Percentiles rank a stretch among this genome's conserved stretches.
Conservation (phyloP, 2,113 vertebrate species). For the Heterotilapia buettikoferi region DNA sequence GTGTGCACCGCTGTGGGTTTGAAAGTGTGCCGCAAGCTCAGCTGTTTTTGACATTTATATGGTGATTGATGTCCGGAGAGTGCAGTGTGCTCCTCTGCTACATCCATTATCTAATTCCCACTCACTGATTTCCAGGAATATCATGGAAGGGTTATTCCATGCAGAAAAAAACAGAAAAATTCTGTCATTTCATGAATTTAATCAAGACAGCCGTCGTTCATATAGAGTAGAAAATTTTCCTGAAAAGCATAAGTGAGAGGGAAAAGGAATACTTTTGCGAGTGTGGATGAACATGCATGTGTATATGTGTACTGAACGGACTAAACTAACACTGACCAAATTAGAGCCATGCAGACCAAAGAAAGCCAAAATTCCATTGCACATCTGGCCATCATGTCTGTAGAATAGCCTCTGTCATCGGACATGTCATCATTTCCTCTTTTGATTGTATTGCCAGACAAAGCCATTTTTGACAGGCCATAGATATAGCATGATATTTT, state of each 20-base stretch:
- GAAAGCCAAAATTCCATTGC: not conserved
- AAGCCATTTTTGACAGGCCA: not conserved
- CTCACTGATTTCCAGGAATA: not conserved
- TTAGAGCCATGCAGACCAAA: not conserved
- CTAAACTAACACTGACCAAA: not conserved
- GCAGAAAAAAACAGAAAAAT: not conserved
- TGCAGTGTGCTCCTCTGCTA: not conserved
- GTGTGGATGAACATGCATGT: not conserved
- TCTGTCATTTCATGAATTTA: not conserved
- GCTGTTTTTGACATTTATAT: conserved; percentile 35
- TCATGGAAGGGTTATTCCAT: not conserved
- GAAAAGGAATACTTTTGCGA: not conserved
- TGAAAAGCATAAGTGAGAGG: not conserved
- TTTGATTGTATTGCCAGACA: not conserved
- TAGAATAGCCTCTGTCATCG: not conserved
- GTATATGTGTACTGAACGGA: not conserved
- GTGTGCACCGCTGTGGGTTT: not conserved
- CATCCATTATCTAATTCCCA: not conserved
- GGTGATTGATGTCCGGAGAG: conserved; percentile 15
- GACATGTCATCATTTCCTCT: not conserved
- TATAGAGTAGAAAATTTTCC: too few relatives aligned
- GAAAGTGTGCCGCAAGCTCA: not conserved
- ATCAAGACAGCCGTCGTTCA: fast-evolving
- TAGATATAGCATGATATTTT: not conserved
- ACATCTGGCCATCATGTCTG: not conserved